Percentiles rank a stretch among this genome's conserved stretches.
Conservation (phyloP, 2,888 invertebrate species). For the Mythimna albipuncta region DNA sequence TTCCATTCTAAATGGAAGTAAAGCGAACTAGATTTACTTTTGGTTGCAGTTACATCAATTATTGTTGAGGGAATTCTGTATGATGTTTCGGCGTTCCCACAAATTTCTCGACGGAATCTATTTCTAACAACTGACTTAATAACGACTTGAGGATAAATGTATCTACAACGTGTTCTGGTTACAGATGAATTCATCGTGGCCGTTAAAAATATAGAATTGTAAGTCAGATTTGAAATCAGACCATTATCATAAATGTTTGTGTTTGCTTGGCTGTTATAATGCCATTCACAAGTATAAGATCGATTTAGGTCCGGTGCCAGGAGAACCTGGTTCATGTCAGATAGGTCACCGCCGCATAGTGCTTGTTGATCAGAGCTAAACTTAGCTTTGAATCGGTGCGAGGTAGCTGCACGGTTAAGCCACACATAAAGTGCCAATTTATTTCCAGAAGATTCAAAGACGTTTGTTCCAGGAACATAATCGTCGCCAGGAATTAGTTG, state of each 20-base stretch:
- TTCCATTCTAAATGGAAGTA: constrained; percentile 81
- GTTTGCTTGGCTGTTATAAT: constrained; percentile 66
- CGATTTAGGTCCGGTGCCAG: constrained; percentile 74
- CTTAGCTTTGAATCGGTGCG: constrained; percentile 93
- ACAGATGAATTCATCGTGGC: constrained; percentile 74
- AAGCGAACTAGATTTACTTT: constrained; percentile 70
- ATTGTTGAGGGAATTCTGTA: constrained; percentile 75
- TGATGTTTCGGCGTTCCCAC: constrained; percentile 71
- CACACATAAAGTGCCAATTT: constrained; percentile 91
- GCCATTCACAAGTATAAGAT: constrained; percentile 82
- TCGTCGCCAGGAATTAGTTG: constrained; percentile 72
- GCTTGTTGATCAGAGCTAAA: constrained; percentile 92
- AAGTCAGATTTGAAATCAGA: constrained; percentile 47
- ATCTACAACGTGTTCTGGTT: constrained; percentile 70
- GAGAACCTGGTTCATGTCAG: constrained; percentile 73
- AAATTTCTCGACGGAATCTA: constrained; percentile 68
- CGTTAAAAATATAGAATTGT: constrained; percentile 76
- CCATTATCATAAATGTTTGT: constrained; percentile 24
- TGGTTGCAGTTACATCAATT: constrained; percentile 74
- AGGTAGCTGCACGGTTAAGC: constrained; percentile 82
- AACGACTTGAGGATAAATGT: constrained; percentile 72
- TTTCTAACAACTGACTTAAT: constrained; percentile 65
- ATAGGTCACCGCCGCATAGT: constrained; percentile 81
- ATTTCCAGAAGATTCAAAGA: constrained; percentile 92
- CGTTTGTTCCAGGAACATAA: constrained; percentile 38